Base-by-base conservation (phyloP, 2,888 invertebrate genomes). In the Labia minor region DNA sequence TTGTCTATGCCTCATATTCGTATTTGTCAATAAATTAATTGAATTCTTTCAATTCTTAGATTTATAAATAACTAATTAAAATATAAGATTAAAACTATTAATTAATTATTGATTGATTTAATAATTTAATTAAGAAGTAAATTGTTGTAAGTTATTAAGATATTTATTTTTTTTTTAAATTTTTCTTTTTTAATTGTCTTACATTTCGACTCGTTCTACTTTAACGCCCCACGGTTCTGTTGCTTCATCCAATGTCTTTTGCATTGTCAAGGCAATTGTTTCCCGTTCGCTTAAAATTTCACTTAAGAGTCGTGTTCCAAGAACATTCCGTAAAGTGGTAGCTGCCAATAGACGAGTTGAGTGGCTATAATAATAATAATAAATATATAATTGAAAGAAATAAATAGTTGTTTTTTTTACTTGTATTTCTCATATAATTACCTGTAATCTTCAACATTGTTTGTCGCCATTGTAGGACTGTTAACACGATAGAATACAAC, bases 181-280 rank as follows among this genome's bases (percentile, higher is more conserved):
- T n/a, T n/a, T n/a, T n/a, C n/a, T n/a, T n/a, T n/a, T n/a, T 26
- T 26, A 6, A 8, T 26, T 26, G 3, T 78, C 85, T 85, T 81
- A 92, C 92, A 96, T 94, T 84, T 96, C 95, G 21, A 95, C 95
- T 71, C 95, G 82, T 77, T 95, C 95, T 14, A 95, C 93, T 79
- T 93, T 92, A 61, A 94, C 91, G 21, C 93, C 94, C 94, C 94
- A 93, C 1, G 91, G 91, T 74, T 92, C 92, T 0, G 93, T 92
- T 49, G 92, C 92, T 69, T 90, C 89, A 73, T 93, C 92, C 70
- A 94, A 77, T 63, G 88, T 87, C 61, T 85, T 79, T 77, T 94
- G 92, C 94, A 96, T 95, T 70, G 88, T 87, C 75, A 90, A 89
- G 62, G 94, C 92, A 73, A 97, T 93, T 14, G 88, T 87, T 76